Base-by-base conservation (phyloP, 2,113 vertebrate species). In the Planiliza haematocheilus region DNA sequence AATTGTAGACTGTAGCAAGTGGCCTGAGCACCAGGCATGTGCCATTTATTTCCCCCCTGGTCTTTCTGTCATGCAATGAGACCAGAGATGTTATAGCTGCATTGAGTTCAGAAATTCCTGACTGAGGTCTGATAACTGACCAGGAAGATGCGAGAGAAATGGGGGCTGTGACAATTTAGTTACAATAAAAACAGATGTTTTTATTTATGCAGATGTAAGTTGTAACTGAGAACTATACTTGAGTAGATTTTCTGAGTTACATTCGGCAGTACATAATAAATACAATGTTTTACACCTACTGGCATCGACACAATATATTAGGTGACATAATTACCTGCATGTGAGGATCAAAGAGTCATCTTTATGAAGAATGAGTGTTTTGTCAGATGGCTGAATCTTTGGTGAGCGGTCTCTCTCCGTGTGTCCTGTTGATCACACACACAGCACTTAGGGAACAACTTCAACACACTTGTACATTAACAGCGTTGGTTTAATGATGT, bases 291-390 rank as follows among this genome's bases (percentile, higher is more conserved):
- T 10, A 17, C n/a, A 60, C 51, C 24, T 0, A 10, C 42, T 0
- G 2, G 30, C 20, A 37, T 17, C 43, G 37, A 53, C 0, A n/a
- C 5, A 42, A 8, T 76, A 20, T 64, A 51, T 71, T 38, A n/a
- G 8, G 21, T 2, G 21, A 21, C 82, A 20, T 92, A 30, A 30
- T 30, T 30, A 94, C 94, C 89, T 91, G 92, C 94, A 95, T 30
- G 9, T 83, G 72, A 95, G 89, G 14, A 0, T 80, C 58, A 95
- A 82, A 1, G 16, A 38, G 7, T 42, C 66, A 16, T 80, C 78
- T 48, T 62, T 78, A 9, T 82, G 78, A 55, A 66, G 67, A 73
- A 91, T 3, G 21, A 85, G 79, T 39, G 79, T 70, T 60, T 82
- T 67, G 8, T 30, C 14, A 4, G 68, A 7, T 7, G 90, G 88